Evolutionary conservation across 1,140 invertebrate species (phyloP), one percentile per base, ranked within the genome.

Genomic region (Lethocerus indicus): DNA sequence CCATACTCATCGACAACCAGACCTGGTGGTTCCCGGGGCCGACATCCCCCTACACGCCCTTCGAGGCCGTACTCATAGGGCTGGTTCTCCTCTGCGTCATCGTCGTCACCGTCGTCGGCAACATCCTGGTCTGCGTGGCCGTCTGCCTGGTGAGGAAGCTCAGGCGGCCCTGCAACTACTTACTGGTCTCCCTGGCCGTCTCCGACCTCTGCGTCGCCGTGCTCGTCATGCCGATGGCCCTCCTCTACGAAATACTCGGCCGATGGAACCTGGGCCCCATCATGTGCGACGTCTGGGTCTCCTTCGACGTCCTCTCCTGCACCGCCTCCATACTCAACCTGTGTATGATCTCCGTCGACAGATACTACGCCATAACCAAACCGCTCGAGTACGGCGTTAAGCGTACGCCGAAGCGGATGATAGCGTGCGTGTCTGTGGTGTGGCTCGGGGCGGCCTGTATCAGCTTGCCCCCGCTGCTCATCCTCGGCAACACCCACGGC

Each of bases 321-420:
- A 87, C 89, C 12, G 88, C 89, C 25, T 90, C 86, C 56, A 92
- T 93, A 55, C 70, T 92, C 13, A 92, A 93, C 66, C 71, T 93
- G 47, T 93, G 89, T 62, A 85, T 87, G 77, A 90, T 93, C 64
- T 87, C 84, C 23, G 80, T 87, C 24, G 9, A 2, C 40, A 71
- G 83, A 13, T 92, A 89, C 64, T 84, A 85, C 62, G 87, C 89
- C 20, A 93, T 94, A 42, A 91, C 87, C 7, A 87, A 88, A 59
- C 87, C 87, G 7, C 65, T 94, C 48, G 83, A 90, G 59, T 89
- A 92, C 62, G 85, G 85, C 7, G 83, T 87, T 3, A 87, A 87
- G 61, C 73, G 87, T 47, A 89, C 87, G 1, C 84, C 85, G 0
- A 72, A 74, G 41, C 73, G 87, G 39, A 90, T 91, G 78, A 75